These are phyloP conservation scores for Alexandromys fortis DNA, from an alignment of 2,113 vertebrate genomes.

Conservation along the genomic window DNA sequence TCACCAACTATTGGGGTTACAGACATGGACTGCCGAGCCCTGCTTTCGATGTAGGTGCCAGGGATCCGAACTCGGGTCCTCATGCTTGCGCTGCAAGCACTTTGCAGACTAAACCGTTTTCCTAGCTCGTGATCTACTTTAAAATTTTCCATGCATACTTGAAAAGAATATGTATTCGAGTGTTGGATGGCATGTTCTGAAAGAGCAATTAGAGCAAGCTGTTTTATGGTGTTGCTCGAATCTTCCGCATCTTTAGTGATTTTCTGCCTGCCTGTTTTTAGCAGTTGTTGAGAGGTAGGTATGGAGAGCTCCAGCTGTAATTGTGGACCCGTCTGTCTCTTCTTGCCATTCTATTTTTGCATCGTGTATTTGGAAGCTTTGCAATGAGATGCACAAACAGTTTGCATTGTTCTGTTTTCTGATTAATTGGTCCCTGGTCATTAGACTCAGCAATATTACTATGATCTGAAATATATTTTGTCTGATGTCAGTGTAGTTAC, in stretches of 20 bases:
- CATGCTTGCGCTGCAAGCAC: background rate
- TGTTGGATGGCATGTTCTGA: conserved; percentile 15
- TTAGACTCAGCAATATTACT: conserved; percentile 1
- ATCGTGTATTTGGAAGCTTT: background rate
- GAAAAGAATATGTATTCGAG: conserved; percentile 35
- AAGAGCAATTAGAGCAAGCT: conserved; percentile 43
- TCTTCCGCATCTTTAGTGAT: conserved; percentile 32
- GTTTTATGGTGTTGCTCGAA: conserved; percentile 14
- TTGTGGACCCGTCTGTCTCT: background rate
- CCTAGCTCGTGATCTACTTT: background rate
- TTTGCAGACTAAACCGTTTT: background rate
- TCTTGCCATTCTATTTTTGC: background rate
- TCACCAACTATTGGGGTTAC: background rate
- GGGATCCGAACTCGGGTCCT: background rate
- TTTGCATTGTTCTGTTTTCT: conserved; percentile 1
- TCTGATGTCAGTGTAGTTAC: background rate
- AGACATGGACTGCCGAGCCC: too few species aligned
- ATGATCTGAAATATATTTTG: background rate
- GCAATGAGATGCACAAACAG: background rate
- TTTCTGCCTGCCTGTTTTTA: conserved; percentile 45
- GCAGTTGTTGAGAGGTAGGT: conserved; percentile 6
- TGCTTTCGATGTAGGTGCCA: background rate
- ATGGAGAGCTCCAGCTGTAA: background rate
- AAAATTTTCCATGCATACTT: background rate
- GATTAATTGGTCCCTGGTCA: background rate